phyloP scores from a whole-genome alignment of 2,113 vertebrate genomes.

The Oenanthe oenanthe region DNA sequence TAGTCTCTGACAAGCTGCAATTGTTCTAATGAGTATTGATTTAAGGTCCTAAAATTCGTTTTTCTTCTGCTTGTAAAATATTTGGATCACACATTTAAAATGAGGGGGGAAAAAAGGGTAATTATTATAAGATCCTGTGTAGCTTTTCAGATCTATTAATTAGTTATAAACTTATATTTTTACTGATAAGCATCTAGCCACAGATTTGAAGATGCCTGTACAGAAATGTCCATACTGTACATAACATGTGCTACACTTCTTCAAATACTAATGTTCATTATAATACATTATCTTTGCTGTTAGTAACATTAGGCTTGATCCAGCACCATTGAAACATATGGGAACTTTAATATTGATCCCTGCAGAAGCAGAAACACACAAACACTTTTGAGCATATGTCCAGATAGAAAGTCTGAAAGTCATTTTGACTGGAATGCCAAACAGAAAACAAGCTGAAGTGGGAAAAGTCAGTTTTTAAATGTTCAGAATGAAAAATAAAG shows the following conservation, averaged over 20 bases:
- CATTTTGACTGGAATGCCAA: not conserved
- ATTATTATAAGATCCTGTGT: not conserved
- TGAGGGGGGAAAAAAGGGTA: not conserved
- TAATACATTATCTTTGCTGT: not conserved
- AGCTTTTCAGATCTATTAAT: not conserved
- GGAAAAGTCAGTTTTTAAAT: not conserved
- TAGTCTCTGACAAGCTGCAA: not conserved
- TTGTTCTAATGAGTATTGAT: not conserved
- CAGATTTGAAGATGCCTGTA: not conserved
- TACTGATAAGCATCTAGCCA: not conserved
- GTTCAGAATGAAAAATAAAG: not conserved
- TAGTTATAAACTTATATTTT: not conserved
- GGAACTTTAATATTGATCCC: not conserved
- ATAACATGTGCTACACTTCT: not conserved
- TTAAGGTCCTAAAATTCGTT: not conserved
- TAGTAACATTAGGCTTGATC: not conserved
- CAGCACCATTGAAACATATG: not conserved
- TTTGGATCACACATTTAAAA: not conserved
- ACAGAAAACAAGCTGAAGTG: not conserved
- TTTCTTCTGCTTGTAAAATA: not conserved
- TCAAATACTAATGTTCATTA: not conserved
- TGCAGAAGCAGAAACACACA: not conserved
- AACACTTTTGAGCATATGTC: not conserved
- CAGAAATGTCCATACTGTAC: not conserved
- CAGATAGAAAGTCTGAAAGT: not conserved